phyloP scores from a whole-genome alignment of 2,797 vertebrate species.

The Dendrocincla tyrannina region DNA sequence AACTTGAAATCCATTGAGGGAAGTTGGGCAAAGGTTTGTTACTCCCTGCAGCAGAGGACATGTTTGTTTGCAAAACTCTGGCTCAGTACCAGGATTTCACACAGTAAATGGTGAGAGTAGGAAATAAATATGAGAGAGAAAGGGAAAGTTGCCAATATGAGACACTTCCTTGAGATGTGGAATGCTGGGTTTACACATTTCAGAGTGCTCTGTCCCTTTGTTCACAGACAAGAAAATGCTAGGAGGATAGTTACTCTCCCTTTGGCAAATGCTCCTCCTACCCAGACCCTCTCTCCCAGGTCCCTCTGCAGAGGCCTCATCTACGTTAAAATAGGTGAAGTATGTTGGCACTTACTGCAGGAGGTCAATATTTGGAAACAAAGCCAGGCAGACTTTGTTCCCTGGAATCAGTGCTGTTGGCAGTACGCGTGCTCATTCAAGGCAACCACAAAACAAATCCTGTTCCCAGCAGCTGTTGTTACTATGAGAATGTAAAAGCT shows the following conservation, averaged over 20 bases:
- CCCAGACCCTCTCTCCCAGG: neutral
- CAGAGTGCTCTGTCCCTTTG: neutral
- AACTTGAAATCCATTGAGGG: neutral
- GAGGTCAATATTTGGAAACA: conserved; percentile 27
- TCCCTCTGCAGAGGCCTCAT: neutral
- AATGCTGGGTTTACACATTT: neutral
- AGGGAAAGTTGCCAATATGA: neutral
- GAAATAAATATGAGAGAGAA: conserved; percentile 21
- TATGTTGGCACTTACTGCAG: neutral
- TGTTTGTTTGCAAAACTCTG: neutral
- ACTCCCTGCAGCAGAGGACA: neutral
- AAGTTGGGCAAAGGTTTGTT: neutral
- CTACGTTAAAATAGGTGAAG: neutral
- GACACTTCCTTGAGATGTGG: neutral
- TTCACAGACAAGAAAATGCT: neutral
- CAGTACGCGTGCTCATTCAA: neutral
- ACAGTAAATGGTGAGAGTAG: neutral
- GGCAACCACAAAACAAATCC: conserved; percentile 42
- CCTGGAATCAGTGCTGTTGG: neutral
- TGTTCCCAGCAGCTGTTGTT: neutral
- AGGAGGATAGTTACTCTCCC: neutral
- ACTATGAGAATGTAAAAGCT: neutral
- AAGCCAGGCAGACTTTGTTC: conserved; percentile 30
- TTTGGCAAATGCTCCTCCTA: neutral
- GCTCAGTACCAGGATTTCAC: neutral